Conservation (phyloP, 1,140 invertebrate genomes). For the Mesaphorura yosii region DNA sequence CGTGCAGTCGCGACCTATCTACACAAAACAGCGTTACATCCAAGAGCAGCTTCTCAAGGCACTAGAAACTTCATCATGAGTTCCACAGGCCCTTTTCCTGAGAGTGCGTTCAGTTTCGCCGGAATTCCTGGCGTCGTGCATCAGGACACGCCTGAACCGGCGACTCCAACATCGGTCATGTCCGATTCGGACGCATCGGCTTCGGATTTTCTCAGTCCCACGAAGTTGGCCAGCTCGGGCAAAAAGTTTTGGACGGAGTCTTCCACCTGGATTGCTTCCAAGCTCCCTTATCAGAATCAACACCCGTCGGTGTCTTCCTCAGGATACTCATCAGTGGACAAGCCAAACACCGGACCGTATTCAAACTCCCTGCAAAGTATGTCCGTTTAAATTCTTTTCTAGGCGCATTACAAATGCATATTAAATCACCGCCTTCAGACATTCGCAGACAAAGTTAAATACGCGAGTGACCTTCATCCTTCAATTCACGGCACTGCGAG, state of each 20-base stretch:
- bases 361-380: not conserved
- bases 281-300: conserved; percentile 22
- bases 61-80: not conserved
- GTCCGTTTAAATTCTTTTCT: not conserved
- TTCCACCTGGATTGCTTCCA: conserved; percentile 26
- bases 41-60: not conserved
- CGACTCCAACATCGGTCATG: conserved; percentile 10
- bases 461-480: too few relatives aligned
- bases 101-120: not conserved
- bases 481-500: too few relatives aligned
- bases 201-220: conserved; percentile 18
- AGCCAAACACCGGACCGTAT: not conserved
- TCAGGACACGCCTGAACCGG: conserved; percentile 11
- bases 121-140: conserved; percentile 2
- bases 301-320: conserved; percentile 19
- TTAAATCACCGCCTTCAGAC: too few relatives aligned
- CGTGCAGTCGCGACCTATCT: too few relatives aligned
- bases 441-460: too few relatives aligned
- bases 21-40: not conserved
- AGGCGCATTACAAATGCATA: not conserved
- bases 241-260: conserved; percentile 28
- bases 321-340: conserved; percentile 23
- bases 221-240: conserved; percentile 12
- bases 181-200: not conserved
- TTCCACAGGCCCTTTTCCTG: not conserved